Conservation (phyloP, 2,113 vertebrate genomes). For the Electrona antarctica region DNA sequence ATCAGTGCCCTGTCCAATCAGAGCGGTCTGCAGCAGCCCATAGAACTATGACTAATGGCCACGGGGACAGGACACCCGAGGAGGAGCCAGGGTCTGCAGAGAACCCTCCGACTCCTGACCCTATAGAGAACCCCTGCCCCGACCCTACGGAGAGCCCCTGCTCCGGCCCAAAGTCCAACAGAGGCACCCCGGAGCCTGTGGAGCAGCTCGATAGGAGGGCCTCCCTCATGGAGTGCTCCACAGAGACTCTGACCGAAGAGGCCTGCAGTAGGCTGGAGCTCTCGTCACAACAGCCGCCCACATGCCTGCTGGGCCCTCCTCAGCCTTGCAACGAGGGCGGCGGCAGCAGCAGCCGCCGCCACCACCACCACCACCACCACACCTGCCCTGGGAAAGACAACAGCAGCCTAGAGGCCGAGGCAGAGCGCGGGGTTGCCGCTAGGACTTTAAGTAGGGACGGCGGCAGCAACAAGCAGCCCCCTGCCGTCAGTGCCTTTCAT, state of each 20-base stretch:
- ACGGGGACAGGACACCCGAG: conserved; percentile 35
- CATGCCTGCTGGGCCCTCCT: conserved; percentile 9
- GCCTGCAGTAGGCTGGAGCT: conserved; percentile 72
- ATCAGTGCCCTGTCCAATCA: conserved; percentile 21
- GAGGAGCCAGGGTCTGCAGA: conserved; percentile 52
- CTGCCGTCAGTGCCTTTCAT: conserved; percentile 88
- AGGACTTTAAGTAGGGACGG: conserved; percentile 82
- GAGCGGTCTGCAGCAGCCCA: conserved; percentile 38
- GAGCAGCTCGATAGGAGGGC: conserved; percentile 70
- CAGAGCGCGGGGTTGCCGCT: conserved; percentile 56
- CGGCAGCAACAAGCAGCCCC: conserved; percentile 65
- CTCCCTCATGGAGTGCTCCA: conserved; percentile 84
- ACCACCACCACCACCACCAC: not conserved
- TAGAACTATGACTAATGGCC: conserved; percentile 72
- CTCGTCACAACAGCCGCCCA: conserved; percentile 22
- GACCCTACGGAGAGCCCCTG: not conserved
- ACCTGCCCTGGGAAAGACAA: conserved; percentile 67
- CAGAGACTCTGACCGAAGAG: conserved; percentile 86
- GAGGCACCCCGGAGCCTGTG: conserved; percentile 51
- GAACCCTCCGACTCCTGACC: conserved; percentile 23
- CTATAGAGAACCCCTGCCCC: conserved; percentile 41
- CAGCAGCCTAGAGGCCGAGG: conserved; percentile 51
- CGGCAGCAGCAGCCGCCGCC: too few species aligned
- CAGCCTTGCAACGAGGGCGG: conserved; percentile 35
- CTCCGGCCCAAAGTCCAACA: conserved; percentile 45